Evolutionary conservation across 2,888 invertebrate species (phyloP), one percentile per base, ranked within the genome.

Genomic region (Rhodophaea formosa): DNA sequence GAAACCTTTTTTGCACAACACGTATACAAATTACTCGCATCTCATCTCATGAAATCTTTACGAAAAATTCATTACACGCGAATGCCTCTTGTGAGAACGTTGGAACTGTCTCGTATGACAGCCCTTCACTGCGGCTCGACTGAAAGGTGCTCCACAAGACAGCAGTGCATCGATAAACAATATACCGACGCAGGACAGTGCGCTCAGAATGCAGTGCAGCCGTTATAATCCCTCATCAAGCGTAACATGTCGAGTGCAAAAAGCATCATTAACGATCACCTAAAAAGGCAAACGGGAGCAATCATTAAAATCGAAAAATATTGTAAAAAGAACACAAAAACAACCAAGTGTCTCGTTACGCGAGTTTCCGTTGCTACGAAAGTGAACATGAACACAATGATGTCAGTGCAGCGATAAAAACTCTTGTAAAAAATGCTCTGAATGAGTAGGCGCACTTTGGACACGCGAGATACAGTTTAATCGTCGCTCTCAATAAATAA

Each of bases 231-330:
- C 86, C 83, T 84, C 89, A 84, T 85, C 86, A 77, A 78, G 78
- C 77, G 77, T 80, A 82, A 80, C 85, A 82, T 79, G 82, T 82
- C 77, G 78, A 80, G 86, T 83, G 85, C 83, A 89, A 88, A 86
- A 88, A 80, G 84, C 86, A 86, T 90, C 88, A 88, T 91, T 90
- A 90, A 87, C 80, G 87, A 86, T 81, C 77, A 77, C 90, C 89
- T 89, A 85, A 88, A 88, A 89, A 88, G 89, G 85, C 78, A 80
- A 88, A 87, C 82, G 83, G 79, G 88, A 86, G 84, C 89, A 86
- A 85, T 89, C 84, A 88, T 88, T 88, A 88, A 88, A 87, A 79
- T 84, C 80, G 82, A 74, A 79, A 87, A 86, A 88, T 87, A 88
- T 87, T 83, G 80, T 77, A 86, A 84, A 82, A 83, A 84, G 79